A percentile compares a stretch with the other conserved stretches of the same genome.
Evolutionary conservation across 2,113 vertebrate species (phyloP).

Genomic region (Trochalopteron elliotii): DNA sequence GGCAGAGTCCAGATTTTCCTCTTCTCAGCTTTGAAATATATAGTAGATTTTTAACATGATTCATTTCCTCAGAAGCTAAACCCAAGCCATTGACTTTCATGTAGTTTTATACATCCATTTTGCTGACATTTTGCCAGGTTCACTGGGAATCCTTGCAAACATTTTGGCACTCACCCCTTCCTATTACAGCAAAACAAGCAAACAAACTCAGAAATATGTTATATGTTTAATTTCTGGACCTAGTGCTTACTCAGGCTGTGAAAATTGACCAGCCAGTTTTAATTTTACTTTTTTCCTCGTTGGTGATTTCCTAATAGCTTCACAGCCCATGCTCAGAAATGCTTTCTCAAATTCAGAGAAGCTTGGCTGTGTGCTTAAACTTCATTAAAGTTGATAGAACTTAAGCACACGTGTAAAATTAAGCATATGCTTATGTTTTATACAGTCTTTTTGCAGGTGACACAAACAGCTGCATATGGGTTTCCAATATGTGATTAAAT

Average conservation of each 20-base stretch:
- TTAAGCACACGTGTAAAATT: conserved; percentile 45
- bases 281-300: neutral
- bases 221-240: neutral
- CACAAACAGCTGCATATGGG: conserved; percentile 46
- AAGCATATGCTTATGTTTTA: conserved; percentile 36
- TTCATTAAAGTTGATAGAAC: conserved; percentile 34
- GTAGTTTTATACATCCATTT: conserved; percentile 26
- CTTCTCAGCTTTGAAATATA: neutral
- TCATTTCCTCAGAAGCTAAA: conserved; percentile 10
- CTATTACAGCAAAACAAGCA: conserved; percentile 40
- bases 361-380: conserved; percentile 13
- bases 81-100: neutral
- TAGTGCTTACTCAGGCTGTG: neutral
- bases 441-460: conserved; percentile 47
- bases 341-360: neutral
- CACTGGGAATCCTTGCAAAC: conserved; percentile 2
- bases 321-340: neutral
- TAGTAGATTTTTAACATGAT: neutral
- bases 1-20: neutral
- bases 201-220: conserved; percentile 33
- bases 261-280: conserved; percentile 4
- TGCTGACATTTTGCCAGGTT: conserved; percentile 22
- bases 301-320: conserved; percentile 7
- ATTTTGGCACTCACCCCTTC: neutral
- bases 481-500: conserved; percentile 60